These are phyloP conservation scores for Enhydra lutris DNA, from an alignment of 2,113 vertebrate species.

Conservation along the genomic window DNA sequence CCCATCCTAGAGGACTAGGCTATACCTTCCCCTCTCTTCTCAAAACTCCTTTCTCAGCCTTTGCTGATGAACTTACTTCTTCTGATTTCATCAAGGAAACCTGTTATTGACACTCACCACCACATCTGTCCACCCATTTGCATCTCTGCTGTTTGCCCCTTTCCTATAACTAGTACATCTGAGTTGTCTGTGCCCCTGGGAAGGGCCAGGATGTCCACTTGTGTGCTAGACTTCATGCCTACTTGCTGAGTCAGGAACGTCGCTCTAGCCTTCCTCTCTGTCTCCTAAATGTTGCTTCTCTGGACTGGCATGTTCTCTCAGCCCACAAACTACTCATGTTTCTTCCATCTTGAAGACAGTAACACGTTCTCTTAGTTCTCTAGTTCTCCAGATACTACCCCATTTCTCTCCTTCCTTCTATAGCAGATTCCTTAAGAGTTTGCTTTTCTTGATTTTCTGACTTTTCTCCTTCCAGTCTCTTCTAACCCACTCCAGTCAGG, in stretches of 20 bases:
- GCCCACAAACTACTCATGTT: neutral
- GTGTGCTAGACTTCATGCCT: neutral
- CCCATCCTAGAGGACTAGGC: neutral
- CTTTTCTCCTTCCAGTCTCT: neutral
- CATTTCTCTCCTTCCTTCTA: neutral
- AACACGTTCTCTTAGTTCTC: neutral
- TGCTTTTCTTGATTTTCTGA: neutral
- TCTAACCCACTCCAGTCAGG: neutral
- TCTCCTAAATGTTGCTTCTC: neutral
- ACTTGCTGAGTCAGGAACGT: neutral
- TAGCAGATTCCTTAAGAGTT: neutral
- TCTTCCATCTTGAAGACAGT: neutral
- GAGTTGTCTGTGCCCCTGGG: neutral
- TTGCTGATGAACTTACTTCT: neutral
- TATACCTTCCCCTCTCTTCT: neutral
- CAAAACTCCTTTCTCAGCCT: neutral
- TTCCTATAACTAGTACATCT: neutral
- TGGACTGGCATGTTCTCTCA: neutral
- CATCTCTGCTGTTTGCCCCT: neutral
- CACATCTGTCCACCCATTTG: neutral
- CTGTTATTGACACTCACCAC: neutral
- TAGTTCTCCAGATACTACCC: neutral
- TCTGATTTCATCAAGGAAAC: neutral
- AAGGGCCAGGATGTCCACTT: neutral
- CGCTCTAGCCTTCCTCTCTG: neutral